Evolutionary conservation across 2,113 vertebrate genomes (phyloP), one percentile per base, ranked within the genome.

Genomic region (Odocoileus virginianus): DNA sequence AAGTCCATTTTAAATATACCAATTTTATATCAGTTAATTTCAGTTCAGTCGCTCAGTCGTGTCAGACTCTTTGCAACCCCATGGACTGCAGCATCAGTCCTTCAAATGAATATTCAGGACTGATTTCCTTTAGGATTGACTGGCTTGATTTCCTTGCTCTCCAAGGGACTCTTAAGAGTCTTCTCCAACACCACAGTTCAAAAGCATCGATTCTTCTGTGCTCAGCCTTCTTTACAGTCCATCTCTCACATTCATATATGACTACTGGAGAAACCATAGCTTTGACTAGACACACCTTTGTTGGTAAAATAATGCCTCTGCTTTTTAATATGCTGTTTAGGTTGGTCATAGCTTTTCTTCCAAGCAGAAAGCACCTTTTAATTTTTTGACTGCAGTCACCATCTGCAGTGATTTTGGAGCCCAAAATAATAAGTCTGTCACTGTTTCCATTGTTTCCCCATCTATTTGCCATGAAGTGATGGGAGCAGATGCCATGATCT

Each of bases 321-420:
- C 33, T 67, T 67, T 67, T 67, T n/a, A 67, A n/a, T 67, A 67
- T n/a, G 64, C 64, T 67, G 8, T 67, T 19, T 67, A n/a, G 33
- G 33, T 67, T 67, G 33, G 3, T 67, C 2, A 67, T 67, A 67
- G 16, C 7, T n/a, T 67, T 67, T 19, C 3, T 67, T 19, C 16
- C 64, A 67, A 67, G 33, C 7, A 67, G 33, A 0, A 0, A 67
- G n/a, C 8, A 4, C n/a, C 64, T n/a, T 67, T 67, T 67, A n/a
- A 67, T 5, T 67, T 52, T 10, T 67, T 67, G 61, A 15, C 33
- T 19, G 9, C 4, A 67, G 61, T 67, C 16, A 67, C 16, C 16
- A n/a, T 67, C 61, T 67, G 16, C 16, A 67, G 33, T 67, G n/a
- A 67, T 67, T 67, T 67, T 67, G 64, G 33, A n/a, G n/a, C 33